These are phyloP conservation scores for Cryptomyrus ogoouensis DNA, from an alignment of 2,113 vertebrate genomes.

Conservation along the genomic window DNA sequence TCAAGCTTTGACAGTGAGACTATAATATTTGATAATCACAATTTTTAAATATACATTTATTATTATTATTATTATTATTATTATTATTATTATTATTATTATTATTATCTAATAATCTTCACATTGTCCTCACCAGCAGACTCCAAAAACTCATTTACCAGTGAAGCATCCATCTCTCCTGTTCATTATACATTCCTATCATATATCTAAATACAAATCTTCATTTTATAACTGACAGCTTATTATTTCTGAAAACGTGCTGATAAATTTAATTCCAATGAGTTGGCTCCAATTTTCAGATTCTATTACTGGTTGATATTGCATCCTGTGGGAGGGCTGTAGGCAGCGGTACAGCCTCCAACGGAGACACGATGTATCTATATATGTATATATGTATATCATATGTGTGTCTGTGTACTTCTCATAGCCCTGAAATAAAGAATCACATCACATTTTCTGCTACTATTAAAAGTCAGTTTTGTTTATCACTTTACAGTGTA, in stretches of 20 bases:
- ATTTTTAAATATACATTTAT: neutral
- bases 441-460: neutral
- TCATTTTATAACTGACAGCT: constrained; percentile 63
- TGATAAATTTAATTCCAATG: constrained; percentile 71
- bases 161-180: constrained; percentile 64
- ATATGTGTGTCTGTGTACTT: neutral
- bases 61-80: constrained; percentile 6
- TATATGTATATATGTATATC: neutral
- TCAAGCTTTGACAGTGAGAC: neutral
- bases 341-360: constrained; percentile 4
- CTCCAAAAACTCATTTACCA: constrained; percentile 12
- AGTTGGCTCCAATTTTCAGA: constrained; percentile 62
- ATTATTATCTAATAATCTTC: neutral
- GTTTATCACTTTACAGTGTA: neutral
- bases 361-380: neutral
- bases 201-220: constrained; percentile 53
- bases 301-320: constrained; percentile 55
- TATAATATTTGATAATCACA: neutral
- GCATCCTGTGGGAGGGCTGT: constrained; percentile 4
- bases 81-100: constrained; percentile 8
- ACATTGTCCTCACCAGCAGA: constrained; percentile 2
- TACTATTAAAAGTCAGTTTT: neutral
- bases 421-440: neutral
- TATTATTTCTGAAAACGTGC: constrained; percentile 71
- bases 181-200: constrained; percentile 64